Percentiles rank a stretch among this genome's conserved stretches.
These are phyloP conservation scores for Vireo griseus DNA, from an alignment of 2,797 vertebrate species.

Conservation along the genomic window DNA sequence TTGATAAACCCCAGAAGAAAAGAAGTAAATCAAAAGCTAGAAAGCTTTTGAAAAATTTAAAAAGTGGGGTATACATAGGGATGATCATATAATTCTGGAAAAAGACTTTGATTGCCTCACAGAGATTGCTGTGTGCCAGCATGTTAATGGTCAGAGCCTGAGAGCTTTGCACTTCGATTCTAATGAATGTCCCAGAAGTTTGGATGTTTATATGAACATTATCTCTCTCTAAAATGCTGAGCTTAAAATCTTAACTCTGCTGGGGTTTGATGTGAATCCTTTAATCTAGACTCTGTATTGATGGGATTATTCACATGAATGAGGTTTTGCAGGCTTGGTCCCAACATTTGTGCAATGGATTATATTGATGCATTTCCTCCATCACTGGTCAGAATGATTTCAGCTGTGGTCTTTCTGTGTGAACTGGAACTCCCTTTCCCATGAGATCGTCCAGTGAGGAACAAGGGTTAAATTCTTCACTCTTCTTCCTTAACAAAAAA, in stretches of 20 bases:
- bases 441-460: neutral
- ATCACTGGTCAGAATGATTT: neutral
- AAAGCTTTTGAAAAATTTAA: slow-evolving; percentile 2
- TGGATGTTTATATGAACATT: neutral
- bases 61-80: neutral
- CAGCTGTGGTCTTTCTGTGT: neutral
- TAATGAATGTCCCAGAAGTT: neutral
- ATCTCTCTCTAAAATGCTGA: neutral
- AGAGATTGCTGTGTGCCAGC: neutral
- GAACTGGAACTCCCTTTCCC: neutral
- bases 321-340: neutral
- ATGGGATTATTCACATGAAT: neutral
- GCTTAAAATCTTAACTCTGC: neutral
- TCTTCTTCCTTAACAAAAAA: neutral
- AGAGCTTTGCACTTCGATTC: neutral
- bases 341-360: neutral
- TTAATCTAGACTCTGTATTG: neutral
- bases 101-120: neutral
- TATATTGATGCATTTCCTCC: neutral
- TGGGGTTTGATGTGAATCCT: neutral
- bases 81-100: neutral
- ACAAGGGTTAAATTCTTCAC: neutral
- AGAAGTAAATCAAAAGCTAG: slow-evolving; percentile 48
- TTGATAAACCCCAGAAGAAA: slow-evolving; percentile 61
- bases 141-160: neutral